A percentile compares a stretch with the other conserved stretches of the same genome.
Conservation (phyloP, 2,113 vertebrate species). For the Corythaixoides concolor region DNA sequence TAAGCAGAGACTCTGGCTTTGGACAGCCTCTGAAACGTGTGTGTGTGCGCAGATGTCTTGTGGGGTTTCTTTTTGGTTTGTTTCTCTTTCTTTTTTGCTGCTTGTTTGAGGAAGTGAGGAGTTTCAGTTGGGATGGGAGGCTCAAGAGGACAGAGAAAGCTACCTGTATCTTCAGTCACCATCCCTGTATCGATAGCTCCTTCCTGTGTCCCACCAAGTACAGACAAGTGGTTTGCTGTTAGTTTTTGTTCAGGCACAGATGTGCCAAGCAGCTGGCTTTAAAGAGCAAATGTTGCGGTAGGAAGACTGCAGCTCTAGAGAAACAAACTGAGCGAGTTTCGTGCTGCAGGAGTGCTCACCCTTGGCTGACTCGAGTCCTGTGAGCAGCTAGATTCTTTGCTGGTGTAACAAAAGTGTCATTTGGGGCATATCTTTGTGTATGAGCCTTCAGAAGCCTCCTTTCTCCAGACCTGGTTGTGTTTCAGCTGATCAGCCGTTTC, state of each 20-base stretch:
- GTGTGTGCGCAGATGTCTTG: background rate
- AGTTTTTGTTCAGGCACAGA: background rate
- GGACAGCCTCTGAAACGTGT: background rate
- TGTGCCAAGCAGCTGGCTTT: background rate
- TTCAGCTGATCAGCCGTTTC: constrained; percentile 41
- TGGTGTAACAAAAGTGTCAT: background rate
- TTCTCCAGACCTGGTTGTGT: constrained; percentile 10
- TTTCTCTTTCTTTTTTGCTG: background rate
- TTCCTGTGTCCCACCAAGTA: background rate
- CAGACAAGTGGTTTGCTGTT: background rate
- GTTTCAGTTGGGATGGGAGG: background rate
- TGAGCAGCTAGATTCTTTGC: background rate
- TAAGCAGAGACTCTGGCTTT: background rate
- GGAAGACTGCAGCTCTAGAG: background rate
- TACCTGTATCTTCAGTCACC: background rate
- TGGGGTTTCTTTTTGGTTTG: background rate
- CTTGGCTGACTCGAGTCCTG: background rate
- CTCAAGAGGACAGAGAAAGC: background rate
- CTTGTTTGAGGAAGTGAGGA: background rate
- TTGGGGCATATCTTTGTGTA: background rate
- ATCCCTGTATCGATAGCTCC: background rate
- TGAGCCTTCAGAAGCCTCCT: background rate
- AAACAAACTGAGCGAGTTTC: background rate
- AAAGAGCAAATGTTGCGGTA: background rate
- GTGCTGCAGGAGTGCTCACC: background rate